These are phyloP conservation scores for Microctonus hyperodae DNA, from an alignment of 2,888 invertebrate species.

Conservation along the genomic window DNA sequence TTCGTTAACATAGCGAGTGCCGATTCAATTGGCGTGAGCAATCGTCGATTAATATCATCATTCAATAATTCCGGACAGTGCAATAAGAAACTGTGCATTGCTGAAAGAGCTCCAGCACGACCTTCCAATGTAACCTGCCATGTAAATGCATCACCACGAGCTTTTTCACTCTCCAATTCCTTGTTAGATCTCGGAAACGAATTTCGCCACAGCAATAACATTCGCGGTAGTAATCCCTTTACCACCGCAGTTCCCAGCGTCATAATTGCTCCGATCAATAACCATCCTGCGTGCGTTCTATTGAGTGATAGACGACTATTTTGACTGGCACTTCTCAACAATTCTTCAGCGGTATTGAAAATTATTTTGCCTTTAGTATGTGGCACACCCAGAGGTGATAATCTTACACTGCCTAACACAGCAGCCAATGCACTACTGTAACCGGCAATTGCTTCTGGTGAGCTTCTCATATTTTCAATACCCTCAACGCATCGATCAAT, in stretches of 20 bases:
- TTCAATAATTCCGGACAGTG: conserved; percentile 91
- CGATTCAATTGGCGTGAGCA: conserved; percentile 92
- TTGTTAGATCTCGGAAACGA: conserved; percentile 96
- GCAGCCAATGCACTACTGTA: conserved; percentile 95
- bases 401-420: conserved; percentile 87
- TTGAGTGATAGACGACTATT: conserved; percentile 94
- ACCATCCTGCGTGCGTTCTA: conserved; percentile 97
- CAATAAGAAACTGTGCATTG: conserved; percentile 91
- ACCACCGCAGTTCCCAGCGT: conserved; percentile 94
- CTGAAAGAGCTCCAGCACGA: conserved; percentile 93
- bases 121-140: conserved; percentile 98
- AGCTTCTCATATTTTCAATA: conserved; percentile 87
- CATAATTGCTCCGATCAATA: conserved; percentile 95
- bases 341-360: conserved; percentile 96
- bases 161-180: conserved; percentile 96
- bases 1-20: conserved; percentile 94
- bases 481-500: conserved; percentile 90
- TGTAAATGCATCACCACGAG: conserved; percentile 96
- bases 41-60: conserved; percentile 88
- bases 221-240: conserved; percentile 88
- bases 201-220: conserved; percentile 95
- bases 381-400: conserved; percentile 92
- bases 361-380: conserved; percentile 96
- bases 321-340: conserved; percentile 94
- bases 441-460: conserved; percentile 88